Evolutionary conservation across 2,888 invertebrate species (phyloP), one percentile per base, ranked within the genome.

Genomic region (Hydropsyche betteni): DNA sequence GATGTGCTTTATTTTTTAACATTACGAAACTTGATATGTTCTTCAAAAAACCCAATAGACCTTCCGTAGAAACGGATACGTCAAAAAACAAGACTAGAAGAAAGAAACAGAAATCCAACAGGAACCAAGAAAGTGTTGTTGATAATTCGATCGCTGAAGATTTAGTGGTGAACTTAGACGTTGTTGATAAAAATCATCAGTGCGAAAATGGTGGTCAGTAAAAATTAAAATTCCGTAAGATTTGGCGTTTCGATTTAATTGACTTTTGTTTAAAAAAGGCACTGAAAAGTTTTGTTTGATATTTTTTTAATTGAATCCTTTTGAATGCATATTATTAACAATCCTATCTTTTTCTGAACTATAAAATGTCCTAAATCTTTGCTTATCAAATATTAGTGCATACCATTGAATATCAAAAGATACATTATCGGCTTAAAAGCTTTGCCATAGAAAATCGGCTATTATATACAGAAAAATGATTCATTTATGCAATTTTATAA

Each of bases 71-170:
- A 75, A 80, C 81, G 70, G 34, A 86, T 86, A 7, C 82, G n/a
- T 55, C 85, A 4, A 85, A 83, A 8, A 83, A 84, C 8, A 86
- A 85, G 77, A 78, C 87, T 77, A 83, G 85, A 78, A 84, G 85
- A 81, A 87, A 86, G 82, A 87, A 87, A 79, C 83, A 86, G 74
- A 86, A 86, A 80, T 83, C 87, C 52, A 86, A 86, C 33, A 83
- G 87, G 86, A 87, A 81, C 86, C 86, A 77, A 85, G 86, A 76
- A 8, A 44, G 44, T 44, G 44, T 14, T 5, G 44, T 24, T 24
- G 10, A 69, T 12, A 33, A 51, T 14, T 50, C 24, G 24, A 6
- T 44, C 44, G 10, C 44, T 24, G 71, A 75, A n/a, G 71, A 76
- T 14, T 64, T 33, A 12, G 52, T 12, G 5, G 33, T 50, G 50